Percentiles rank a stretch among this genome's conserved stretches.
Conservation (phyloP, 2,797 vertebrate species). For the Sebastes minor region DNA sequence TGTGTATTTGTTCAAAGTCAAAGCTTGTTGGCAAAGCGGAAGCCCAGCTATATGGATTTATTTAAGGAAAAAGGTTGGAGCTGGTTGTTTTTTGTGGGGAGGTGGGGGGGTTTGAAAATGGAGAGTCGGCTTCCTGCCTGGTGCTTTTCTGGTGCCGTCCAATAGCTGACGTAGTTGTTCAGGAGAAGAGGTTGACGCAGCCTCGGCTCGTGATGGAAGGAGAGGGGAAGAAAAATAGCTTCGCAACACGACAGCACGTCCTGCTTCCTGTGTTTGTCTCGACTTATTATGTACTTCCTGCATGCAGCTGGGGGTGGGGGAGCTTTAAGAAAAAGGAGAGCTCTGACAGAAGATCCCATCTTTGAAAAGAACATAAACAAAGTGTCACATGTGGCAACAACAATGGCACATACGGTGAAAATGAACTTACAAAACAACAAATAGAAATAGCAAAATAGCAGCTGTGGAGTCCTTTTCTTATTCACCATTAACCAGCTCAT, state of each 20-base stretch:
- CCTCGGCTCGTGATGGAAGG: slow-evolving; percentile 57
- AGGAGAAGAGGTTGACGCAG: slow-evolving; percentile 18
- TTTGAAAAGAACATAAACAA: slow-evolving; percentile 36
- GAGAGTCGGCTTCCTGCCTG: slow-evolving; percentile 34
- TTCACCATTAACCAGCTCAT: slow-evolving; percentile 1
- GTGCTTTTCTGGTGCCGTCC: slow-evolving; percentile 22
- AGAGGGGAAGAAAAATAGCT: slow-evolving; percentile 74
- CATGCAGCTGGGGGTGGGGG: slow-evolving; percentile 30
- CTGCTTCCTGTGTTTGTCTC: slow-evolving; percentile 88
- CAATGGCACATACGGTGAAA: slow-evolving; percentile 10
- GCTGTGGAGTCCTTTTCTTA: not conserved
- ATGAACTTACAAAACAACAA: not conserved
- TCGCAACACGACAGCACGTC: slow-evolving; percentile 72
- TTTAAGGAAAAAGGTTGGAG: slow-evolving; percentile 34
- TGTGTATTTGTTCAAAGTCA: slow-evolving; percentile 41
- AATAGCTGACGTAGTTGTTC: slow-evolving; percentile 4
- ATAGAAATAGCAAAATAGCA: not conserved
- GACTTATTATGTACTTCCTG: slow-evolving; percentile 83
- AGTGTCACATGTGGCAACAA: not conserved
- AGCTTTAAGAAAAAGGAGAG: slow-evolving; percentile 30
- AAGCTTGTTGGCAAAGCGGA: slow-evolving; percentile 14
- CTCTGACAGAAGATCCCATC: slow-evolving; percentile 20
- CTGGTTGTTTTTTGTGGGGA: slow-evolving; percentile 27
- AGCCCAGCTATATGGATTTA: not conserved
- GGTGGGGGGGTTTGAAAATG: not conserved